A percentile compares a stretch with the other conserved stretches of the same genome.
phyloP scores from a whole-genome alignment of 2,113 vertebrate species.

The Tautogolabrus adspersus region DNA sequence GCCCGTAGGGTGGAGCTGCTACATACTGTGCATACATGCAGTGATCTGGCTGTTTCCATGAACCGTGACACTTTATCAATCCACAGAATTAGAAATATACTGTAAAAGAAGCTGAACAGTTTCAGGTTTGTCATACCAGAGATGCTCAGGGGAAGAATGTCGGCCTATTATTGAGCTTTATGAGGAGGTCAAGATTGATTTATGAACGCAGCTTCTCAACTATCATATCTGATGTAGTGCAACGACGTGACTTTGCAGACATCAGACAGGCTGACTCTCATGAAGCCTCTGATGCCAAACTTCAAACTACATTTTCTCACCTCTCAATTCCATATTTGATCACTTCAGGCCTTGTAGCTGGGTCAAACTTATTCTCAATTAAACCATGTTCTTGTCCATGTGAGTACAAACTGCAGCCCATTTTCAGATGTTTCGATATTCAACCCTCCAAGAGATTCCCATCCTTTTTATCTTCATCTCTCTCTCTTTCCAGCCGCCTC shows the following conservation, averaged over 20 bases:
- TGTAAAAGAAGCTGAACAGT: conserved; percentile 4
- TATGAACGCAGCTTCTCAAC: conserved; percentile 17
- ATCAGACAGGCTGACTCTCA: neutral
- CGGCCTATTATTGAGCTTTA: conserved; percentile 2
- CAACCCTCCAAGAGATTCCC: neutral
- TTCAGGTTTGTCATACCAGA: conserved; percentile 27
- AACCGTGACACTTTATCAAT: conserved; percentile 22
- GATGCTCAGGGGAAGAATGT: neutral
- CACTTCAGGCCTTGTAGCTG: neutral
- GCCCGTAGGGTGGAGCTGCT: conserved; percentile 52
- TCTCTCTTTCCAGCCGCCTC: neutral
- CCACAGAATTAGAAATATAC: conserved; percentile 29
- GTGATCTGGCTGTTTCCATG: conserved; percentile 10
- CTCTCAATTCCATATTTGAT: neutral
- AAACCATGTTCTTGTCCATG: neutral
- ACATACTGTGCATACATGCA: conserved; percentile 44
- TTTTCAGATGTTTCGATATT: neutral
- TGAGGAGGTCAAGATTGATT: conserved; percentile 14
- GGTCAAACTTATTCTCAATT: neutral
- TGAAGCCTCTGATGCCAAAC: neutral
- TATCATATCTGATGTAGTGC: conserved; percentile 21
- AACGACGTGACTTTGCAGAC: conserved; percentile 19
- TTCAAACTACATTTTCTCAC: neutral
- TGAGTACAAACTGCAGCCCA: neutral
- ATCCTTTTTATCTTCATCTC: neutral